Conservation (phyloP, 1,140 invertebrate species). For the Nylanderia fulva region DNA sequence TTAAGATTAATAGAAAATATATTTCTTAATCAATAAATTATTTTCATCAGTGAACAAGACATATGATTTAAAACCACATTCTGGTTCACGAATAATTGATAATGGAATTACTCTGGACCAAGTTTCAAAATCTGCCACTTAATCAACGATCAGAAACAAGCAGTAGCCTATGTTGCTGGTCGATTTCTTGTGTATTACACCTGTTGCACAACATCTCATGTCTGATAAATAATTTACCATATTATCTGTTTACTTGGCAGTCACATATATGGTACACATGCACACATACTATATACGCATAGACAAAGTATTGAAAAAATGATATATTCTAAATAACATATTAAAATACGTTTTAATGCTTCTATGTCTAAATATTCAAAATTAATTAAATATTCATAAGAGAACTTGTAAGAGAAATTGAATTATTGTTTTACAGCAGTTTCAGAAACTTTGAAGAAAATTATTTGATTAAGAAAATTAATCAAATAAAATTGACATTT, state of each 20-base stretch:
- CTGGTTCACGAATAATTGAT: not conserved
- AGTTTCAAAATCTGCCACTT: slow-evolving; percentile 60
- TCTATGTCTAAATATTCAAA: not conserved
- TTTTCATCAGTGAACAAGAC: not conserved
- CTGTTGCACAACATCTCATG: slow-evolving; percentile 65
- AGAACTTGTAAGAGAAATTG: not conserved
- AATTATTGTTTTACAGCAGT: not conserved
- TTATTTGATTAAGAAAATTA: not conserved
- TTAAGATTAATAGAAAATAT: slow-evolving; percentile 19
- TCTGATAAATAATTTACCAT: slow-evolving; percentile 35
- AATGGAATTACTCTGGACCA: slow-evolving; percentile 33
- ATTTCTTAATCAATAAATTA: slow-evolving; percentile 32
- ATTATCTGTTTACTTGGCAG: not conserved
- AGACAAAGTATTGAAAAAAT: not conserved
- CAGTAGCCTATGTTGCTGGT: slow-evolving; percentile 33
- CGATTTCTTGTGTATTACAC: slow-evolving; percentile 59
- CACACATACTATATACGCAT: no score
- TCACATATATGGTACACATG: no score
- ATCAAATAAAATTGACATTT: not conserved
- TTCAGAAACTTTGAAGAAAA: not conserved
- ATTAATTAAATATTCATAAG: not conserved
- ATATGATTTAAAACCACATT: slow-evolving; percentile 24
- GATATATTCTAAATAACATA: not conserved
- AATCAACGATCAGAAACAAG: slow-evolving; percentile 61
- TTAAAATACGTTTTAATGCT: not conserved